Evolutionary conservation across 2,113 vertebrate species (phyloP).

Genomic region (Numida meleagris): DNA sequence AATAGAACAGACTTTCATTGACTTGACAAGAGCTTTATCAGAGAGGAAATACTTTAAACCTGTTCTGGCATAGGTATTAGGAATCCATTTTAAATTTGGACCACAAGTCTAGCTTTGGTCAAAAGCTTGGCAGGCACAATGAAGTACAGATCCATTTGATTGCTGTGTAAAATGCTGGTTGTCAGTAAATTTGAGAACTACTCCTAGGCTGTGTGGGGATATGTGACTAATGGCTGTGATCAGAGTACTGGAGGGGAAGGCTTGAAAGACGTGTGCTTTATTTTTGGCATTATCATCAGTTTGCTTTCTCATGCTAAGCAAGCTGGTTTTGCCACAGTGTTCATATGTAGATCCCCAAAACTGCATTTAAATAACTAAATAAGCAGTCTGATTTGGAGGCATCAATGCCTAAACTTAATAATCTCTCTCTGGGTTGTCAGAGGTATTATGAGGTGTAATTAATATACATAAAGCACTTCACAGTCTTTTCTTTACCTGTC

Average conservation of each 20-base stretch:
- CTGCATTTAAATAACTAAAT: conserved; percentile 25
- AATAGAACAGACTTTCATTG: background rate
- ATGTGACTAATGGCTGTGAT: background rate
- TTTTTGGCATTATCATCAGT: background rate
- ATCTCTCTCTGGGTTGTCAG: conserved; percentile 1
- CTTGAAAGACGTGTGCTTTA: background rate
- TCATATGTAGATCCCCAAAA: background rate
- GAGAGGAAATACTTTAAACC: background rate
- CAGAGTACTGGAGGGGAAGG: background rate
- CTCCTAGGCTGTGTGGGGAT: background rate
- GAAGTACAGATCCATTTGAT: background rate
- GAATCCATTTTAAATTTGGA: conserved; percentile 1
- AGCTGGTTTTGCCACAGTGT: background rate
- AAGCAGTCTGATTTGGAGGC: background rate
- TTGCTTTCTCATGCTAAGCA: background rate
- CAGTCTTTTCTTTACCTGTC: conserved; percentile 42
- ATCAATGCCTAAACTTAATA: conserved; percentile 1
- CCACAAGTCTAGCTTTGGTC: background rate
- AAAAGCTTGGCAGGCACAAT: background rate
- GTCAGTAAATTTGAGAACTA: background rate
- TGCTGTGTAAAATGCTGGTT: background rate
- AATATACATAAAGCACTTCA: conserved; percentile 8
- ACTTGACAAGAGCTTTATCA: background rate
- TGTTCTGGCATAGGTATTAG: background rate
- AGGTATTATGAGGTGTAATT: conserved; percentile 15